Evolutionary conservation across 2,888 invertebrate genomes (phyloP).

Genomic region (Eilema depressum): DNA sequence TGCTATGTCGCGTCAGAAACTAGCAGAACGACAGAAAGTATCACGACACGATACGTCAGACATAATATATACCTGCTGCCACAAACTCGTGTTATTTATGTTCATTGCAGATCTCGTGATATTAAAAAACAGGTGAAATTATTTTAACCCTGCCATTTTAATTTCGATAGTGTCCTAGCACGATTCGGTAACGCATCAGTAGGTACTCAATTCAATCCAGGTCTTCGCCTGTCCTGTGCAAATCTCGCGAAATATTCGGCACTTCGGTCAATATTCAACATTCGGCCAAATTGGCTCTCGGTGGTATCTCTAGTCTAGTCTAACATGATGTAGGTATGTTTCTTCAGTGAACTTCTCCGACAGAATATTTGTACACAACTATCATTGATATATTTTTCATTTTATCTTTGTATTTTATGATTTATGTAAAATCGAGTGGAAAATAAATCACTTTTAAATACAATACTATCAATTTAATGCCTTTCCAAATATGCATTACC

Average conservation of each 20-base stretch:
- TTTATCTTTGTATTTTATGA: constrained; percentile 5
- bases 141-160: no score
- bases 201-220: background rate
- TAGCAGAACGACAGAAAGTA: no score
- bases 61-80: no score
- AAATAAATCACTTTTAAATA: background rate
- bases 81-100: no score
- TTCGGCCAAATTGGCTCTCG: background rate
- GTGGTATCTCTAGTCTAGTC: background rate
- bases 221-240: background rate
- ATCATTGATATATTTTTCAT: background rate
- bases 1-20: no score
- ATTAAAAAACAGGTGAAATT: no score
- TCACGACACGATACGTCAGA: no score
- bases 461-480: background rate
- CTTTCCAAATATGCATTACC: no score
- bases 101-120: no score
- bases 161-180: no score
- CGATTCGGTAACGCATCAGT: background rate
- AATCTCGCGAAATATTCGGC: no score
- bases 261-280: no score
- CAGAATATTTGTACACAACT: background rate
- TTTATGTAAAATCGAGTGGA: constrained; percentile 10
- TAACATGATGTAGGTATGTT: background rate
- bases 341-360: background rate